These are phyloP conservation scores for Olivierus martensii DNA, from an alignment of 1,140 invertebrate species.

Conservation along the genomic window DNA sequence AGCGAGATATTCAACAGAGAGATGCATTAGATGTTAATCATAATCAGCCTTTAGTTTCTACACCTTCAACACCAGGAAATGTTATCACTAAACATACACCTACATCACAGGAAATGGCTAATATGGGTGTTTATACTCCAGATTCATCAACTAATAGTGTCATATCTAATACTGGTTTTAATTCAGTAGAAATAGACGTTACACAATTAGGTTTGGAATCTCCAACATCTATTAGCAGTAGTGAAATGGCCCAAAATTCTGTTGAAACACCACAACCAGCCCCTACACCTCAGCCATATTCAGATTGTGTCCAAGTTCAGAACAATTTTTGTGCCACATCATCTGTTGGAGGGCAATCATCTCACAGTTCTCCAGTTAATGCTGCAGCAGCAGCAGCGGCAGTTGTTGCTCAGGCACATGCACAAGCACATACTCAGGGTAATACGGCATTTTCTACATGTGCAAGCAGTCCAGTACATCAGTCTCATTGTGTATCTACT, in stretches of 20 bases:
- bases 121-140: conserved; percentile 66
- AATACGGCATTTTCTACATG: too few relatives aligned
- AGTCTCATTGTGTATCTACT: too few relatives aligned
- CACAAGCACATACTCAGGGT: conserved; percentile 18
- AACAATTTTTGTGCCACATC: background rate
- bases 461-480: too few relatives aligned
- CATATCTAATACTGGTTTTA: conserved; percentile 45
- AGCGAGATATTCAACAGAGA: too few relatives aligned
- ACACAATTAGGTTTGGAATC: conserved; percentile 69
- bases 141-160: conserved; percentile 73
- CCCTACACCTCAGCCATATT: conserved; percentile 42
- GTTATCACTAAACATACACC: conserved; percentile 7
- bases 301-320: conserved; percentile 25
- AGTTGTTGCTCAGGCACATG: conserved; percentile 18
- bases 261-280: conserved; percentile 24
- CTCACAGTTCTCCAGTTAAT: background rate
- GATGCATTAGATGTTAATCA: too few relatives aligned
- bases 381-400: conserved; percentile 20
- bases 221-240: conserved; percentile 66
- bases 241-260: conserved; percentile 49
- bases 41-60: too few relatives aligned
- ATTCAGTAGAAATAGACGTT: conserved; percentile 63
- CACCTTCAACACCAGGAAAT: too few relatives aligned
- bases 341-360: background rate
- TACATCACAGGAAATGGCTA: conserved; percentile 38